Evolutionary conservation across 2,797 vertebrate species (phyloP), one percentile per base, ranked within the genome.

Genomic region (Fratercula arctica): DNA sequence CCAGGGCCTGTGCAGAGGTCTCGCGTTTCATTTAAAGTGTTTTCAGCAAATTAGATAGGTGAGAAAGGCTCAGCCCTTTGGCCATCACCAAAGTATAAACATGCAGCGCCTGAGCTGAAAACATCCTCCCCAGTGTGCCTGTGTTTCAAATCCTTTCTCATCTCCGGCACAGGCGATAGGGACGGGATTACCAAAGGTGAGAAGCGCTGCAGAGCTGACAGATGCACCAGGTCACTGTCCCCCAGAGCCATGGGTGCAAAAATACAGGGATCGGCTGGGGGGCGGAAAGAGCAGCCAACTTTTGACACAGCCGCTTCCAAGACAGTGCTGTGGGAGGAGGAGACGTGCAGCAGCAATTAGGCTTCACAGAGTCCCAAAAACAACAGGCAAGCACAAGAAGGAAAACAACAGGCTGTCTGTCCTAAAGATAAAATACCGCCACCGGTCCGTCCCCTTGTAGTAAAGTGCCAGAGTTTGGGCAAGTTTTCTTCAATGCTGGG

Each of bases 161-260:
- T 10, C 9, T 89, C 18, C 0, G 0, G 35, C 12, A 9, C 31
- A 67, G 48, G 39, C 11, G 1, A 16, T 28, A 33, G 43, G 39
- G 13, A 37, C 3, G 2, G 45, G 41, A 33, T 67, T 54, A 45
- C 4, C 25, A 23, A 23, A 85, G 37, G 79, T 75, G 56, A 85
- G 53, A 56, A 64, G 43, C 0, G 0, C 39, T 3, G 0, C 56
- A 54, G 56, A 48, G 33, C 43, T 74, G 29, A 46, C 12, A 51
- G 39, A 74, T 51, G 50, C 2, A 1, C 20, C 14, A 1, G 8
- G 13, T 73, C 33, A 16, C n/a, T 43, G 45, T 25, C 74, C 57
- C 37, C 48, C 59, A 50, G 48, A 84, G 23, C 23, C 63, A 41
- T 0, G 6, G 25, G 6, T 77, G 31, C 33, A 48, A 78, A 74